A percentile compares a stretch with the other conserved stretches of the same genome.
These are phyloP conservation scores for Cossypha dichroa DNA, from an alignment of 2,797 vertebrate species.

Conservation along the genomic window DNA sequence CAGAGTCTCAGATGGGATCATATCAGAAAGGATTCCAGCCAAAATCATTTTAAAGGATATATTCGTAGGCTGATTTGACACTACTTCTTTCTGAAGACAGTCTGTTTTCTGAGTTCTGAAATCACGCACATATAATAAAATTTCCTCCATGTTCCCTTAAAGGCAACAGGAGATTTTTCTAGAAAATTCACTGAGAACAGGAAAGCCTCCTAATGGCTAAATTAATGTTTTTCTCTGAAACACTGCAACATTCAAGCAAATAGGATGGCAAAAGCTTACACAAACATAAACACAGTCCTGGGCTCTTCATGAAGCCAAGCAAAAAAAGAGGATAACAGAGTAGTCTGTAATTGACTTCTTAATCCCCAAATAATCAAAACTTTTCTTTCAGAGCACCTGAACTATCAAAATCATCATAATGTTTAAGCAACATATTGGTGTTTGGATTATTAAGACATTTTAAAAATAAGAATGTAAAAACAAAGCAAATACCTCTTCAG, in stretches of 20 bases:
- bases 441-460: neutral
- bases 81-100: neutral
- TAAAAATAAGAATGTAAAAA: neutral
- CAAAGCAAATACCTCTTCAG: neutral
- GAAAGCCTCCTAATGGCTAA: neutral
- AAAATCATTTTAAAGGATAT: slow-evolving; percentile 10
- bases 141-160: neutral
- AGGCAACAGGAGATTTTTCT: neutral
- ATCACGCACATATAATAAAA: neutral
- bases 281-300: neutral
- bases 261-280: neutral
- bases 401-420: neutral
- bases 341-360: neutral
- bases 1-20: neutral
- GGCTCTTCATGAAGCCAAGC: neutral
- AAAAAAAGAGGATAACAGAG: neutral
- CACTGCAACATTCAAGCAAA: neutral
- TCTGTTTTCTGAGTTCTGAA: slow-evolving; percentile 23
- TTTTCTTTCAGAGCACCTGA: neutral
- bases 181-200: neutral
- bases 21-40: neutral
- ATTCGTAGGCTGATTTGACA: neutral
- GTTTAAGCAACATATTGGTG: neutral
- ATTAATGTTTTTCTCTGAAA: neutral
- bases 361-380: neutral